Percentiles rank a stretch among this genome's conserved stretches.
Conservation (phyloP, 1,140 invertebrate species). For the Leptoteleia sp. region DNA sequence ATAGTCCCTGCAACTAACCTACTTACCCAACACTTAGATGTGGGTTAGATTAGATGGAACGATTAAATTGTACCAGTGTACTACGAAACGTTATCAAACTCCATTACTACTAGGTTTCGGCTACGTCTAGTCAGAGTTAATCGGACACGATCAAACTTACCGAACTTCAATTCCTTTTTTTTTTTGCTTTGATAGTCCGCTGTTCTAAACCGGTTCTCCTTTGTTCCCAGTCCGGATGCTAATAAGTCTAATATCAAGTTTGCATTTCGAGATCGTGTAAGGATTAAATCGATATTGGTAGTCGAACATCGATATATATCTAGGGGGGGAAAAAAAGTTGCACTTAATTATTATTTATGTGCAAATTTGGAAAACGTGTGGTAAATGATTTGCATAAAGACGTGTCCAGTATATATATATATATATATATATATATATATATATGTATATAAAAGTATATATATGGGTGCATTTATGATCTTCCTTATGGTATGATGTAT, state of each 20-base stretch:
- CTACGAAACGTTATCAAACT: constrained; percentile 35
- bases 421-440: too few relatives aligned
- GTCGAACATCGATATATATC: constrained; percentile 13
- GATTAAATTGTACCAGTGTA: constrained; percentile 36
- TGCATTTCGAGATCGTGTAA: constrained; percentile 39
- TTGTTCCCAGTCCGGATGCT: constrained; percentile 39
- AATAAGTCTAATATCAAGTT: constrained; percentile 61
- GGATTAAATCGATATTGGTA: constrained; percentile 58
- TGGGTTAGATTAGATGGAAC: constrained; percentile 40
- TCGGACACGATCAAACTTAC: constrained; percentile 41
- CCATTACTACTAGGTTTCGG: constrained; percentile 24
- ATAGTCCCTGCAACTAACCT: too few relatives aligned
- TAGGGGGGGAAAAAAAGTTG: constrained; percentile 2
- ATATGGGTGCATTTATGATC: too few relatives aligned
- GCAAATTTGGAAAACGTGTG: too few relatives aligned
- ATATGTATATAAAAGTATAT: too few relatives aligned
- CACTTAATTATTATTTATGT: too few relatives aligned
- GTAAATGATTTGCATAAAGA: too few relatives aligned
- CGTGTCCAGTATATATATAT: too few relatives aligned
- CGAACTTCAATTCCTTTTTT: constrained; percentile 18
- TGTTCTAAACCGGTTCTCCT: constrained; percentile 52
- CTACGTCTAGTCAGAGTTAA: constrained; percentile 36
- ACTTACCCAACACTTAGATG: constrained; percentile 19
- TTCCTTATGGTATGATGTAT: too few relatives aligned
- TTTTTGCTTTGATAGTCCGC: constrained; percentile 8